Base-by-base conservation (phyloP, 2,888 invertebrate species). In the Glaucopsyche alexis region DNA sequence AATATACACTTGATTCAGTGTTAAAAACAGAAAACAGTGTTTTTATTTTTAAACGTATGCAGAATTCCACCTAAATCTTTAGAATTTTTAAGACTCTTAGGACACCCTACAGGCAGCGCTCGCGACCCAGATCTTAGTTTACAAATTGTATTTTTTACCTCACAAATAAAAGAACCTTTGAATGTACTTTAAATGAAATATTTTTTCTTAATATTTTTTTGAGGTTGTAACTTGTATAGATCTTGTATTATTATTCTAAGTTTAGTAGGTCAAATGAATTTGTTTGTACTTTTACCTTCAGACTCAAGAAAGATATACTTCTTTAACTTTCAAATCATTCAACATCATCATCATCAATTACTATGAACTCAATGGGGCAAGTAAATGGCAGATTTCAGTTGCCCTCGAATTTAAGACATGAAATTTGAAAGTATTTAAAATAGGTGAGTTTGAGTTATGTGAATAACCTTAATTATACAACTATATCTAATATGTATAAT, bases 101-200 rank as follows among this genome's bases (percentile, higher is more conserved):
- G 60, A 60, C 60, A 38, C 60, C 60, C 29, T 29, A 9, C 42
- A 9, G 66, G 42, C 29, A 29, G 14, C n/a, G 40, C 42, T 40
- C 42, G 66, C 7, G 66, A 42, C 66, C 66, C 42, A 66, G 14
- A 42, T 66, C 14, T 66, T 16, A 66, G 65, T 42, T 66, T 42
- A 16, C 66, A 66, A 66, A 66, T 42, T 42, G 66, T 66, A 66
- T 66, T 66, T 42, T 66, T 66, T 66, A 42, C 60, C 29, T 19
- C 55, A 19, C 55, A 55, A 19, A 11, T 55, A 55, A 55, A 55
- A 55, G 55, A 55, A 55, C 19, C 19, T 16, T 55, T 55, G 14
- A 38, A 60, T 60, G 47, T 9, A 47, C 13, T 47, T 47, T 47
- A 60, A 13, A 38, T 13, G 13, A 60, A 60, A 29, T 38, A 8